Base-by-base conservation (phyloP, 2,888 invertebrate species). In the Ceriagrion tenellum region DNA sequence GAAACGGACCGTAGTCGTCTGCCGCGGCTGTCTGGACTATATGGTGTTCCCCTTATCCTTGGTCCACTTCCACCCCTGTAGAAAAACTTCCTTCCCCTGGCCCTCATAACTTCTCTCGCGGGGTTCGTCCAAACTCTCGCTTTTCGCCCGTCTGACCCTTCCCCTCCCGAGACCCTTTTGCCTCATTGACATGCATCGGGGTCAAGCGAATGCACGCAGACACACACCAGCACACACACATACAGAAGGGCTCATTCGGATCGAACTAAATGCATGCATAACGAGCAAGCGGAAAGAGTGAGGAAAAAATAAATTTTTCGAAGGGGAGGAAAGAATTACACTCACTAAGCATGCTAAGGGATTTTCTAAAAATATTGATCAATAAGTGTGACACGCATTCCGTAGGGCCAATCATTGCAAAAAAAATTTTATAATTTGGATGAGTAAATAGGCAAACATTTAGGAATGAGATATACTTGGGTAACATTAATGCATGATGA, bases 241-340 rank as follows among this genome's bases (percentile, higher is more conserved):
- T n/a, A 47, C 47, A 47, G 4, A 47, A 47, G 8, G 47, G 47
- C 18, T 35, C 81, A 26, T 35, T 81, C 35, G 30, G 81, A 81
- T 81, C 81, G 81, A 81, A 13, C 35, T 81, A 81, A 81, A 81
- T 81, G 35, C 81, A 81, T 81, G 81, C 81, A 81, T 81, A 81
- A 81, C 69, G 69, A 69, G 69, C 69, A 23, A n/a, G n/a, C 69
- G 81, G 35, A 81, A n/a, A 16, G 13, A 12, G 35, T 2, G 35
- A 35, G 81, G 16, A 69, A 26, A 23, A 23, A 30, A 47, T 69
- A 8, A 4, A n/a, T 81, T 81, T 35, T 81, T 35, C 35, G 4
- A 13, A 35, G 35, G 35, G 35, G 35, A 35, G 35, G 35, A 81
- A 35, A 35, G 81, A 35, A 81, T 81, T 35, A 81, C 30, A 35